Percentiles rank a stretch among this genome's conserved stretches.
These are phyloP conservation scores for Drosophila subpulchrella DNA, from an alignment of 1,140 invertebrate species.

Conservation along the genomic window DNA sequence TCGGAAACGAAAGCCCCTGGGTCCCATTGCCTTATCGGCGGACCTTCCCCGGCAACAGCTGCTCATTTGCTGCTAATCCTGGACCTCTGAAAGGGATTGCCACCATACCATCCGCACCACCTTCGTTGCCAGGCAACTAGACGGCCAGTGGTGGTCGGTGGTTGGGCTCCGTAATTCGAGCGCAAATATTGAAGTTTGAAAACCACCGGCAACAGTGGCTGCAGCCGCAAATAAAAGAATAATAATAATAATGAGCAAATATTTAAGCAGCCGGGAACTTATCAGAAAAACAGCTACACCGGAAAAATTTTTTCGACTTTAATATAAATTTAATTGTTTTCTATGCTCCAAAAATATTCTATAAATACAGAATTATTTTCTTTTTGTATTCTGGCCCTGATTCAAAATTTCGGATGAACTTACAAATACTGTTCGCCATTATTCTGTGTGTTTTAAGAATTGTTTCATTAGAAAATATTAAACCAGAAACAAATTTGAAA, in stretches of 20 bases:
- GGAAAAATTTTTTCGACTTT: not conserved
- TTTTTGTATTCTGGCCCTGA: too few relatives aligned
- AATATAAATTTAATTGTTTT: too few relatives aligned
- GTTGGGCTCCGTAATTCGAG: constrained; percentile 62
- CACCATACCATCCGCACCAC: not conserved
- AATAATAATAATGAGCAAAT: constrained; percentile 80
- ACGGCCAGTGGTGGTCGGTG: not conserved
- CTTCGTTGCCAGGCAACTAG: constrained; percentile 34
- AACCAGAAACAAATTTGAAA: not conserved
- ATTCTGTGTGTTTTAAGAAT: too few relatives aligned
- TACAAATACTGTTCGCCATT: too few relatives aligned
- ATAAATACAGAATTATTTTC: too few relatives aligned
- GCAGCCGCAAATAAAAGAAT: constrained; percentile 60
- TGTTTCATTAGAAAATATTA: too few relatives aligned
- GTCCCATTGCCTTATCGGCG: not conserved
- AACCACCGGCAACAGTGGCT: constrained; percentile 45
- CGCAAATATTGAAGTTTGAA: constrained; percentile 71
- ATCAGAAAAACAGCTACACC: not conserved
- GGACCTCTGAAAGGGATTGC: constrained; percentile 6
- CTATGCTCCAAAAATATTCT: too few relatives aligned
- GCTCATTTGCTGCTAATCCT: constrained; percentile 49
- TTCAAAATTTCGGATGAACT: too few relatives aligned
- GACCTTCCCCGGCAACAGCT: constrained; percentile 29
- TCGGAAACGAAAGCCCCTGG: not conserved
- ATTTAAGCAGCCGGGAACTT: constrained; percentile 54